Evolutionary conservation across 2,888 invertebrate genomes (phyloP).

Genomic region (Lottia gigantea): DNA sequence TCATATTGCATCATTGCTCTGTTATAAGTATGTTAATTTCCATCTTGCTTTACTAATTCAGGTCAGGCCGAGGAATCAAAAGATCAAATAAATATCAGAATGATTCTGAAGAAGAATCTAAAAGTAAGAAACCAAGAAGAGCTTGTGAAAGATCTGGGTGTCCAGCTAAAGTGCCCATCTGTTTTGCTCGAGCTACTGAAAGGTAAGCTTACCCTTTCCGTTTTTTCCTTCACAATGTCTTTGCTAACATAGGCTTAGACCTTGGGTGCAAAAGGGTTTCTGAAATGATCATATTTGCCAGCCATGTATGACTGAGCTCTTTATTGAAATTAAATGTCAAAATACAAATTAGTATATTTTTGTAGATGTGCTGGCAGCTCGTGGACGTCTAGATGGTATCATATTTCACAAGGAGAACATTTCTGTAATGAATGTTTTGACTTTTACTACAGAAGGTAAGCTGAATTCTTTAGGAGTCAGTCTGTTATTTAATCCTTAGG

Average conservation of each 20-base stretch:
- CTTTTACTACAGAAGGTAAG: slow-evolving; percentile 64
- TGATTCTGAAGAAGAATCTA: slow-evolving; percentile 21
- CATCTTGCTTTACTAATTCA: not conserved
- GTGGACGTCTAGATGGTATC: slow-evolving; percentile 68
- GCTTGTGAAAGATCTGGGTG: slow-evolving; percentile 49
- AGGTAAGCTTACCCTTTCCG: slow-evolving; percentile 35
- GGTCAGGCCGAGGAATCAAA: slow-evolving; percentile 30
- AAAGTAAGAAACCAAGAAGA: slow-evolving; percentile 36
- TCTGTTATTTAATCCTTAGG: too few relatives aligned
- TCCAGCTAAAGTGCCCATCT: slow-evolving; percentile 48
- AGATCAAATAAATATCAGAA: slow-evolving; percentile 26
- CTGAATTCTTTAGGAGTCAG: not conserved
- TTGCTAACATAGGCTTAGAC: not conserved
- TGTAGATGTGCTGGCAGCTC: slow-evolving; percentile 61
- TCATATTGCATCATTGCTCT: too few relatives aligned
- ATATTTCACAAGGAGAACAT: slow-evolving; percentile 68
- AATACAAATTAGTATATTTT: too few relatives aligned
- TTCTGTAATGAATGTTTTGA: slow-evolving; percentile 70
- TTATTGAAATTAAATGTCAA: too few relatives aligned
- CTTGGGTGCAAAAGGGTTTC: too few relatives aligned
- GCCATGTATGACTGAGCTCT: too few relatives aligned
- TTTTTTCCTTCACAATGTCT: not conserved
- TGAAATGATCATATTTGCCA: too few relatives aligned
- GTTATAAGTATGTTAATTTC: too few relatives aligned
- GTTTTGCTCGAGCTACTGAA: slow-evolving; percentile 50